phyloP scores from a whole-genome alignment of 2,113 vertebrate genomes.

The Pogona vitticeps region DNA sequence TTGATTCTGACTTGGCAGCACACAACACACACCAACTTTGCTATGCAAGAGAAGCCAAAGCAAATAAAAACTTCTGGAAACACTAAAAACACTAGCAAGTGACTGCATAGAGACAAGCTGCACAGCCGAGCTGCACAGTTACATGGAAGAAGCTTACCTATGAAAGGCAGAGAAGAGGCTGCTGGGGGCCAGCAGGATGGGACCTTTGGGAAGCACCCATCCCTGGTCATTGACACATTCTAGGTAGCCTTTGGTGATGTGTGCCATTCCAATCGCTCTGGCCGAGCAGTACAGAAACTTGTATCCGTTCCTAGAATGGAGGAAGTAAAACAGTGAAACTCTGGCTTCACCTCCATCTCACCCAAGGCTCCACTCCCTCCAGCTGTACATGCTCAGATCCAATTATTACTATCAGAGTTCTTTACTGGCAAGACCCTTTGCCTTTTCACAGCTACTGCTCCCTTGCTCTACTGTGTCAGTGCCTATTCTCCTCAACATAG shows the following conservation, averaged over 20 bases:
- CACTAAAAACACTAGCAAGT: not conserved
- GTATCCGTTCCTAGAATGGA: conserved; percentile 87
- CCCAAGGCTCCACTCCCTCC: not conserved
- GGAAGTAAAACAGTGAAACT: not conserved
- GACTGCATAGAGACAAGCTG: not conserved
- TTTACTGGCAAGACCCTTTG: not conserved
- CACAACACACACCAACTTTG: no score
- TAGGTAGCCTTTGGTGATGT: conserved; percentile 91
- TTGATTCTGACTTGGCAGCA: no score
- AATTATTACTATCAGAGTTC: not conserved
- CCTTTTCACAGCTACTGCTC: not conserved
- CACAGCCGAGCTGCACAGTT: not conserved
- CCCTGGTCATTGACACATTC: conserved; percentile 89
- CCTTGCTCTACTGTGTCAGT: no score
- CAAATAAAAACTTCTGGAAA: not conserved
- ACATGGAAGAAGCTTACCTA: conserved; percentile 75
- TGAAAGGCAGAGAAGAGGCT: conserved; percentile 94
- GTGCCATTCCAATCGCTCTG: conserved; percentile 90
- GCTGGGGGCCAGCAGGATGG: conserved; percentile 91
- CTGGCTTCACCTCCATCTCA: not conserved
- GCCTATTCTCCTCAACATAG: not conserved
- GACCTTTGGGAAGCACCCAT: conserved; percentile 87
- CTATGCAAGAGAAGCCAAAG: no score
- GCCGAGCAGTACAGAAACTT: conserved; percentile 97
- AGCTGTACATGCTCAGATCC: not conserved